Percentiles rank a stretch among this genome's conserved stretches.
Evolutionary conservation across 1,140 invertebrate genomes (phyloP).

Genomic region (Drosophila arawakana): DNA sequence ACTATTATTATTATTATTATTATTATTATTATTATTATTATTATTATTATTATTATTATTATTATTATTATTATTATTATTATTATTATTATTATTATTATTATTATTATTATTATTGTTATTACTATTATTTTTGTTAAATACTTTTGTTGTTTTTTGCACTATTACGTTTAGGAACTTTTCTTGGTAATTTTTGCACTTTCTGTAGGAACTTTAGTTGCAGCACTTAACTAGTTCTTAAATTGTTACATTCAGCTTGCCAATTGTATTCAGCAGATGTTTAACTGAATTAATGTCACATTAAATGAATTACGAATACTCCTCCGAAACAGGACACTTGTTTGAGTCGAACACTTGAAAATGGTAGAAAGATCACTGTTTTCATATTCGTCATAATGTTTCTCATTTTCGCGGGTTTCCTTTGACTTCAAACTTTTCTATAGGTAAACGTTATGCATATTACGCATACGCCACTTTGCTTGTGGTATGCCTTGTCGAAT

Average conservation of each 20-base stretch:
- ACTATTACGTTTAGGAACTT: slow-evolving; percentile 62
- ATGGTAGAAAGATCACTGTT: background rate
- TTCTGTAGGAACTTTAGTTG: slow-evolving; percentile 62
- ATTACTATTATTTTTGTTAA: background rate
- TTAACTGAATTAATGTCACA: background rate
- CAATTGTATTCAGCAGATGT: background rate
- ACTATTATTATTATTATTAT: too few relatives aligned
- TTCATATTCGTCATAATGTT: background rate
- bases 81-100: background rate
- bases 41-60: too few relatives aligned
- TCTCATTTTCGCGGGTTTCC: background rate
- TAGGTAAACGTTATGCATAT: slow-evolving; percentile 4
- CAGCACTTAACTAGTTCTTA: background rate
- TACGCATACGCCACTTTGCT: slow-evolving; percentile 43
- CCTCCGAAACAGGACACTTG: slow-evolving; percentile 8
- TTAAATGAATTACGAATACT: slow-evolving; percentile 49
- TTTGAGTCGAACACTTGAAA: background rate
- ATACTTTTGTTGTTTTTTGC: slow-evolving; percentile 36
- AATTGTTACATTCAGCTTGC: background rate
- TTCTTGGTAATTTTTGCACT: slow-evolving; percentile 43
- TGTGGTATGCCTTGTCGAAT: background rate
- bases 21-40: too few relatives aligned
- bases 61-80: background rate
- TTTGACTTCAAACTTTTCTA: background rate
- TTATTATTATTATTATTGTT: background rate